Evolutionary conservation across 2,113 vertebrate genomes (phyloP).

Genomic region (Neolamprologus devosi): DNA sequence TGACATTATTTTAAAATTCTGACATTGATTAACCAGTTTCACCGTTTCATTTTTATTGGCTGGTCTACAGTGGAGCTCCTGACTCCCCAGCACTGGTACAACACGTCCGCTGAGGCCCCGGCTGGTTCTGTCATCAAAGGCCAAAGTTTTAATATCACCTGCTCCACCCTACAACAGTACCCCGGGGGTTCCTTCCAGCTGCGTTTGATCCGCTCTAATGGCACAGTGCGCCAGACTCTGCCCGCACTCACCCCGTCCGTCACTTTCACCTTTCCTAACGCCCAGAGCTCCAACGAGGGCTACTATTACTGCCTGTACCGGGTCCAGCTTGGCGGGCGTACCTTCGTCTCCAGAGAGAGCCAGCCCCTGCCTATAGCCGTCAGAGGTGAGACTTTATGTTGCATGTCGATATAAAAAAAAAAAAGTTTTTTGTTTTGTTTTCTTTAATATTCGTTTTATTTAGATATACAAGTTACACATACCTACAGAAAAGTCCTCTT

Average conservation of each 20-base stretch:
- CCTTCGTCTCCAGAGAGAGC: conserved; percentile 70
- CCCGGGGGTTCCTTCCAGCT: conserved; percentile 72
- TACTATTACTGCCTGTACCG: conserved; percentile 74
- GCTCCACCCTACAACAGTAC: conserved; percentile 64
- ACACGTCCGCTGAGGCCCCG: conserved; percentile 62
- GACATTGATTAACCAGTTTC: not conserved
- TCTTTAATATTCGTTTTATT: rapidly evolving
- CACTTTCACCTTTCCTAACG: conserved; percentile 68
- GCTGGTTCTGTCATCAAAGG: conserved; percentile 65
- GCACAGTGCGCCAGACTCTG: conserved; percentile 70
- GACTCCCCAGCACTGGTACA: conserved; percentile 75
- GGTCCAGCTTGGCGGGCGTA: conserved; percentile 67
- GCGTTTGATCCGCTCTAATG: conserved; percentile 68
- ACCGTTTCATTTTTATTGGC: rapidly evolving
- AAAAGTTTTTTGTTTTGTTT: not conserved
- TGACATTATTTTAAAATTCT: not conserved
- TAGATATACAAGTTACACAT: not conserved
- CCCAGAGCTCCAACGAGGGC: conserved; percentile 68
- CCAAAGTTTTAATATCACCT: conserved; percentile 70
- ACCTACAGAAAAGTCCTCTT: not conserved
- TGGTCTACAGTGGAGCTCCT: conserved; percentile 62
- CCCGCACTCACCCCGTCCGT: conserved; percentile 56
- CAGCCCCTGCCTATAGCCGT: conserved; percentile 70
- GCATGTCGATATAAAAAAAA: rapidly evolving
- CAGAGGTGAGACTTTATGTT: conserved; percentile 44